A percentile compares a stretch with the other conserved stretches of the same genome.
phyloP scores from a whole-genome alignment of 2,797 vertebrate species.

The Tapera naevia region DNA sequence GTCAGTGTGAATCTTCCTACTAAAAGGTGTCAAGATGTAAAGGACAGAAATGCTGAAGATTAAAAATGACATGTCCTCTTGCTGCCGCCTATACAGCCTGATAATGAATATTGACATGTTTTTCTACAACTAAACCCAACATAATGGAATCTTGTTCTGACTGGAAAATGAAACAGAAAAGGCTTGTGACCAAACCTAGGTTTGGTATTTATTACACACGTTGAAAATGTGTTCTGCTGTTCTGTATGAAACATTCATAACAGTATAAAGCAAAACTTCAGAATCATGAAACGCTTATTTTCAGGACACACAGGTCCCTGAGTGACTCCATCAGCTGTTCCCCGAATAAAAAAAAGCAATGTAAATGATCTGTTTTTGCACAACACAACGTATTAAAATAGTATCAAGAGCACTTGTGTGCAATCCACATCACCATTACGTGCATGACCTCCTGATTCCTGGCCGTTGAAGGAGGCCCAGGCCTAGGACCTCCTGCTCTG shows the following conservation, averaged over 20 bases:
- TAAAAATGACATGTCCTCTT: not conserved
- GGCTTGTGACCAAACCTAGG: not conserved
- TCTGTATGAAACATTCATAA: not conserved
- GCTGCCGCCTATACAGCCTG: not conserved
- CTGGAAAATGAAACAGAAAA: constrained; percentile 38
- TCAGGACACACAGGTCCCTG: not conserved
- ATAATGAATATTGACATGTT: not conserved
- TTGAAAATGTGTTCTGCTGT: not conserved
- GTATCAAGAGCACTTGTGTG: not conserved
- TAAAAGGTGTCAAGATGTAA: not conserved
- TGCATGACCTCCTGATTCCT: not conserved
- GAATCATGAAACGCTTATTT: not conserved
- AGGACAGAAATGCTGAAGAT: not conserved
- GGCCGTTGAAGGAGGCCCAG: not conserved
- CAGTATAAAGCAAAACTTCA: not conserved
- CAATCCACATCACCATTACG: fast-evolving
- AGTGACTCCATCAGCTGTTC: not conserved
- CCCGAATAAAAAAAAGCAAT: not conserved
- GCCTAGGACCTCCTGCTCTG: not conserved
- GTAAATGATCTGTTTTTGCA: fast-evolving
- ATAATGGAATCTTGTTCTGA: constrained; percentile 10
- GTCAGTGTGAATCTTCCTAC: not conserved
- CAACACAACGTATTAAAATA: not conserved
- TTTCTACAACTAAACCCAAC: not conserved
- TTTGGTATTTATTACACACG: not conserved